phyloP scores from a whole-genome alignment of 1,140 invertebrate genomes.

The Tetramorium parvispinum region DNA sequence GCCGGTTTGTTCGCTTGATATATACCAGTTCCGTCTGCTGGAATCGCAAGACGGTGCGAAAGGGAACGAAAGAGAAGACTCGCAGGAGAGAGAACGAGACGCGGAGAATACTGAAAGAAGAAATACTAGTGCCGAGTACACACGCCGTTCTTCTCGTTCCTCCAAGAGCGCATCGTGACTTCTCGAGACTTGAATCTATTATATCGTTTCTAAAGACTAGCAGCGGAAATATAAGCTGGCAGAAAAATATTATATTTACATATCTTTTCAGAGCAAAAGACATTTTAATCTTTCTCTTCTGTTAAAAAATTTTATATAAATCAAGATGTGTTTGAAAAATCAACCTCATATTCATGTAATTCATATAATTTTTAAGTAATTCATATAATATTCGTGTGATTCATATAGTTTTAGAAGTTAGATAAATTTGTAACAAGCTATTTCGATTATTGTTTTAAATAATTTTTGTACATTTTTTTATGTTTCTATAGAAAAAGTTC shows the following conservation, averaged over 20 bases:
- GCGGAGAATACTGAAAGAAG: constrained; percentile 40
- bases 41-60: constrained; percentile 63
- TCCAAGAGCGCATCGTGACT: constrained; percentile 22
- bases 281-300: neutral
- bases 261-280: neutral
- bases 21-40: constrained; percentile 64
- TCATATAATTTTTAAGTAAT: neutral
- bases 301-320: neutral
- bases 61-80: constrained; percentile 60
- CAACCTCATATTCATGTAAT: too few relatives aligned
- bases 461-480: neutral
- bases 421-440: neutral
- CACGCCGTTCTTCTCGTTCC: constrained; percentile 13
- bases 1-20: constrained; percentile 47
- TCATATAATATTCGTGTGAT: neutral
- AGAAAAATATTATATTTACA: neutral
- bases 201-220: neutral
- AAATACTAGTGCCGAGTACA: constrained; percentile 64
- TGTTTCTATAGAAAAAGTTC: neutral
- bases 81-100: constrained; percentile 27
- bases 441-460: neutral
- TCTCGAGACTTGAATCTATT: constrained; percentile 10
- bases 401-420: neutral
- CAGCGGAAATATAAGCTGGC: neutral
- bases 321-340: neutral